Evolutionary conservation across 2,888 invertebrate species (phyloP).

Genomic region (Rhopalosiphum nymphaeae): DNA sequence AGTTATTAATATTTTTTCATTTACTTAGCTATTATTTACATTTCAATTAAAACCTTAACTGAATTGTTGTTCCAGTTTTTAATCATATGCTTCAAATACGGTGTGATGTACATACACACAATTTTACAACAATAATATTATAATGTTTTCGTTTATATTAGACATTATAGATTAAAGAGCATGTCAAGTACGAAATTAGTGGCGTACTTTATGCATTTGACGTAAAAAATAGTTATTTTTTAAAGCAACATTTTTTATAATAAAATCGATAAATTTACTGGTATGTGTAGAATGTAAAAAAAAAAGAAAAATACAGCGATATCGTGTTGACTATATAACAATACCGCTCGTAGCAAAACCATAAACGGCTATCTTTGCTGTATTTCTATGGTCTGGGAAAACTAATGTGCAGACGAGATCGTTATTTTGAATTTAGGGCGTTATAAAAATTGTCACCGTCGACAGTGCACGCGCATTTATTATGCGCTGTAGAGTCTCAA

Average conservation of each 20-base stretch:
- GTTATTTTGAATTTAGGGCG: slow-evolving; percentile 17
- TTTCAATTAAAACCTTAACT: neutral
- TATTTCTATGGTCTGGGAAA: neutral
- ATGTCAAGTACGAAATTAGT: neutral
- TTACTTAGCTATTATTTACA: neutral
- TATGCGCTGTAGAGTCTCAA: neutral
- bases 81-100: neutral
- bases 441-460: slow-evolving; percentile 20
- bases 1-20: neutral
- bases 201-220: neutral
- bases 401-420: neutral
- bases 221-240: neutral
- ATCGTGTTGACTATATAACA: neutral
- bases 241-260: neutral
- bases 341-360: neutral
- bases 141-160: neutral
- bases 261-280: neutral
- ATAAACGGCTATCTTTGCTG: slow-evolving; percentile 9
- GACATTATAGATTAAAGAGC: slow-evolving; percentile 9
- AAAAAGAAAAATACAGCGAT: neutral
- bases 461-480: neutral
- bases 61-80: neutral
- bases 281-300: neutral
- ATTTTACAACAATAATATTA: neutral
- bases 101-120: neutral